phyloP scores from a whole-genome alignment of 2,113 vertebrate species.

The Lepidothrix coronata region DNA sequence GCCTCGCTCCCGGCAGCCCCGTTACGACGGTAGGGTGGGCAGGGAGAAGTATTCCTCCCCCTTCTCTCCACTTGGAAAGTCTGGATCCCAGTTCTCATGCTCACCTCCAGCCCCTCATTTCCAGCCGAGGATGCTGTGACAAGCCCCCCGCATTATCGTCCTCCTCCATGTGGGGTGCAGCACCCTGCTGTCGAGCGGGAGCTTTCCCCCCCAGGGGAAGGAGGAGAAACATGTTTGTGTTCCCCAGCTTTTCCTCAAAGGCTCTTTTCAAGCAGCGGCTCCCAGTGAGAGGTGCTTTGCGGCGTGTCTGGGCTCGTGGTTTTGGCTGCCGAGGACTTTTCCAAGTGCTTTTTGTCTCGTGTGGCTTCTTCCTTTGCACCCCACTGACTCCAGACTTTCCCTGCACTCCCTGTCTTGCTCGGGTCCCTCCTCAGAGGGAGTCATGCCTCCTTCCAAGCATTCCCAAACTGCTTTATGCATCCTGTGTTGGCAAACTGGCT shows the following conservation, averaged over 20 bases:
- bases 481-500: neutral
- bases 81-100: neutral
- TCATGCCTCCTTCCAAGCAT: neutral
- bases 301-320: conserved; percentile 6
- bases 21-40: neutral
- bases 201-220: neutral
- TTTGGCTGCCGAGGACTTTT: conserved; percentile 28
- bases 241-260: conserved; percentile 40
- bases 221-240: conserved; percentile 9
- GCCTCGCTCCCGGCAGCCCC: neutral
- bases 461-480: neutral
- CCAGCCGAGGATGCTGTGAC: neutral
- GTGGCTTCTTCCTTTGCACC: neutral
- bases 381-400: neutral
- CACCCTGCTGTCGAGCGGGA: neutral
- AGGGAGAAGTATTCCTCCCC: neutral
- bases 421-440: neutral
- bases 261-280: neutral
- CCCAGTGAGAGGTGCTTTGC: neutral
- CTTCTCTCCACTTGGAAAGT: neutral
- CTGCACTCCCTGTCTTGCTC: neutral
- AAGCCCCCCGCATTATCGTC: neutral
- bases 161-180: neutral
- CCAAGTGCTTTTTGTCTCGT: neutral
- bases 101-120: neutral